A percentile compares a stretch with the other conserved stretches of the same genome.
Evolutionary conservation across 2,888 invertebrate genomes (phyloP).

Genomic region (Phengaris arion): DNA sequence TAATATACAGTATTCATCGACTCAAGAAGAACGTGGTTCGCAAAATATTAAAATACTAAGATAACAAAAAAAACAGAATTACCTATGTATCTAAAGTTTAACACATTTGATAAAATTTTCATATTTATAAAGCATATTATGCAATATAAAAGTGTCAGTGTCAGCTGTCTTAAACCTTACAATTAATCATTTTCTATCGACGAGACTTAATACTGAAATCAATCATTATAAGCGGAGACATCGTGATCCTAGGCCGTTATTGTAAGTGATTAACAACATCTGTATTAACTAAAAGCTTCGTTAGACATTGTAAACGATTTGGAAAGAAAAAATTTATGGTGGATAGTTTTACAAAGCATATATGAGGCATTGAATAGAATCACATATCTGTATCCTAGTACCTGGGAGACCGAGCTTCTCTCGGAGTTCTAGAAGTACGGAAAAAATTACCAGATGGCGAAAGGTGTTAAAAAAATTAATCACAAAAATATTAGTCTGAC

Average conservation of each 20-base stretch:
- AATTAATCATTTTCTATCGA: neutral
- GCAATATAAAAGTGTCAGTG: neutral
- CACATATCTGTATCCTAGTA: too few relatives aligned
- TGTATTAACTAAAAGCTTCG: neutral
- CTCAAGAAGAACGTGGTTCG: too few relatives aligned
- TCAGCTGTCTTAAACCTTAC: neutral
- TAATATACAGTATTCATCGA: too few relatives aligned
- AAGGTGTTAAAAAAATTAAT: too few relatives aligned
- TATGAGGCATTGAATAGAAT: too few relatives aligned
- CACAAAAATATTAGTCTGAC: too few relatives aligned
- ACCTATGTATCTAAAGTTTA: neutral
- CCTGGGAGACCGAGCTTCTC: too few relatives aligned
- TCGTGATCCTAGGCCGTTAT: neutral
- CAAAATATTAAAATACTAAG: too few relatives aligned
- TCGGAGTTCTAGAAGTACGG: too few relatives aligned
- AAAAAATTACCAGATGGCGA: too few relatives aligned
- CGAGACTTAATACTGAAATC: neutral
- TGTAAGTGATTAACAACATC: neutral
- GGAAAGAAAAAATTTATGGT: too few relatives aligned
- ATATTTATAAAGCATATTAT: neutral
- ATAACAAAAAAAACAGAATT: neutral
- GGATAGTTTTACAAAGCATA: too few relatives aligned
- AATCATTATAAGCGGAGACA: neutral
- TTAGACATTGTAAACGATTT: neutral
- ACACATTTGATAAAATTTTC: neutral